Evolutionary conservation across 2,113 vertebrate genomes (phyloP).

Genomic region (Tragelaphus imberbis): DNA sequence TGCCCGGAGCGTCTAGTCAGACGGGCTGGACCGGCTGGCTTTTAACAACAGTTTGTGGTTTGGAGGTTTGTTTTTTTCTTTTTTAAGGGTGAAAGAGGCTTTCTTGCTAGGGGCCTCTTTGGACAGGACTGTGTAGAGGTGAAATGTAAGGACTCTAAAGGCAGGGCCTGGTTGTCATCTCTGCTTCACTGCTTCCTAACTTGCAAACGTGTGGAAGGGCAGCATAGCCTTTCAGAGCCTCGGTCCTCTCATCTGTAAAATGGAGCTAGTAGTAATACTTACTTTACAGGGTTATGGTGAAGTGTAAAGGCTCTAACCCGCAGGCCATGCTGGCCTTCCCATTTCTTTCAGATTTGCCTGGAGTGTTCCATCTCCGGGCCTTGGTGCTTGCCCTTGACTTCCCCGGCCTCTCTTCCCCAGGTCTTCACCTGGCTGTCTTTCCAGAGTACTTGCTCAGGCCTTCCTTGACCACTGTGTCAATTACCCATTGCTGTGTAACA

Average conservation of each 20-base stretch:
- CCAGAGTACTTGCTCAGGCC: not conserved
- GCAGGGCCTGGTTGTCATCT: not conserved
- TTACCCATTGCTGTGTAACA: not conserved
- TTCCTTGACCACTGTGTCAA: not conserved
- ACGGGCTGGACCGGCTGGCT: not conserved
- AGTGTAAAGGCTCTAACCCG: not conserved
- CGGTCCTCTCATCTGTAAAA: not conserved
- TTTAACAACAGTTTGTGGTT: not conserved
- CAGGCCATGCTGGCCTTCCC: not conserved
- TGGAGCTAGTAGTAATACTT: not conserved
- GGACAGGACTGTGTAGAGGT: not conserved
- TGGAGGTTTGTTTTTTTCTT: not conserved
- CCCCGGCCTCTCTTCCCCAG: not conserved
- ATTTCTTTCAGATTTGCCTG: not conserved
- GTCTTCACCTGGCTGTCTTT: not conserved
- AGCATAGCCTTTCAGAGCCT: not conserved
- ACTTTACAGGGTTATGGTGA: not conserved
- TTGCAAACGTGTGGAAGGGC: not conserved
- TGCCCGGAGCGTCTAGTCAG: not conserved
- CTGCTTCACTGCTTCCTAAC: not conserved
- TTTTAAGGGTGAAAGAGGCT: not conserved
- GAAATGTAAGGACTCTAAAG: not conserved
- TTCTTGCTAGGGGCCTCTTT: not conserved
- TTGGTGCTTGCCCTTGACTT: not conserved
- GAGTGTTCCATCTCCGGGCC: not conserved